These are phyloP conservation scores for Geopemphigus sp. DNA, from an alignment of 1,140 invertebrate species.

Conservation along the genomic window DNA sequence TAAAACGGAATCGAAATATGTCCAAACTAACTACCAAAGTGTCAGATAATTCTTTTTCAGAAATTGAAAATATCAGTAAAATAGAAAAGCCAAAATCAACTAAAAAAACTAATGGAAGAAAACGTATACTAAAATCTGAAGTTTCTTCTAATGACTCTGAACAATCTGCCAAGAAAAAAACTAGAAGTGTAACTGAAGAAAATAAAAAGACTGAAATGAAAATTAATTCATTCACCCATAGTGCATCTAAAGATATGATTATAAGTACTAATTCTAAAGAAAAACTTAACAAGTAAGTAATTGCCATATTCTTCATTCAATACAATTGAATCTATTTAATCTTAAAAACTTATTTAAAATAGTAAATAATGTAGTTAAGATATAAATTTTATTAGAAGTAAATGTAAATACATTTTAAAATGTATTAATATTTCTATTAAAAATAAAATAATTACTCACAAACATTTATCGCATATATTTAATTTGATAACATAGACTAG, in stretches of 20 bases:
- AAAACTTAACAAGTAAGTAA: constrained; percentile 25
- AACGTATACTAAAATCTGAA: constrained; percentile 1
- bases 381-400: no score
- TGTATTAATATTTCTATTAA: no score
- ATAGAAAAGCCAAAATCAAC: constrained; percentile 11
- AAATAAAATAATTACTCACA: no score
- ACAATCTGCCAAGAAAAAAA: neutral
- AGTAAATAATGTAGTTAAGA: no score
- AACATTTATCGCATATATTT: no score
- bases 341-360: no score
- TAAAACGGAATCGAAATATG: constrained; percentile 7
- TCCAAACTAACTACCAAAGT: neutral
- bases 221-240: neutral
- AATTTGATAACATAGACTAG: no score
- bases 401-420: no score
- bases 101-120: neutral
- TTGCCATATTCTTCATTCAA: no score
- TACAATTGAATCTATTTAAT: no score
- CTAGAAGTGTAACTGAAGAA: neutral
- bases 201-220: neutral
- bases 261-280: neutral
- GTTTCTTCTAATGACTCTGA: constrained; percentile 4
- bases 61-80: neutral
- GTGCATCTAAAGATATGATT: neutral
- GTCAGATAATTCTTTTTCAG: constrained; percentile 14